These are phyloP conservation scores for Caenorhabditis drosophilae DNA, from an alignment of 2,888 invertebrate species.

Conservation along the genomic window DNA sequence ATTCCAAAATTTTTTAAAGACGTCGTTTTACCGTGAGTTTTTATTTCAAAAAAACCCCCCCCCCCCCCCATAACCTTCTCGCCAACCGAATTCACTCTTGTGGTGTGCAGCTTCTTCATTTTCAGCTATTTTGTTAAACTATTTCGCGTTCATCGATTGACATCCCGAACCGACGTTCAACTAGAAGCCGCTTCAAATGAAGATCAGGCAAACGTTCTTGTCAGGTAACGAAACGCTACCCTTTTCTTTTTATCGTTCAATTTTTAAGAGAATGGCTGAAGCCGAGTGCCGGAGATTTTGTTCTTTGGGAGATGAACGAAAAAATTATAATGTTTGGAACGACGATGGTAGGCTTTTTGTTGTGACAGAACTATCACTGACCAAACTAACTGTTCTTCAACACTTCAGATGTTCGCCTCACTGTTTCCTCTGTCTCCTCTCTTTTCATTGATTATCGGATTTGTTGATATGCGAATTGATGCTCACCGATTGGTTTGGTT, in stretches of 20 bases:
- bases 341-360: slow-evolving; percentile 37
- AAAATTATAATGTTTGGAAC: slow-evolving; percentile 72
- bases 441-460: slow-evolving; percentile 70
- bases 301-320: slow-evolving; percentile 72
- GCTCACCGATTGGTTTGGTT: slow-evolving; percentile 54
- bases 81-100: not conserved
- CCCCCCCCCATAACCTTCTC: not conserved
- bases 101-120: not conserved
- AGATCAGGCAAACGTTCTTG: slow-evolving; percentile 58
- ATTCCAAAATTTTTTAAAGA: slow-evolving; percentile 71
- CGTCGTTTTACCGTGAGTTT: slow-evolving; percentile 65
- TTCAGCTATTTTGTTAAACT: slow-evolving; percentile 37
- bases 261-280: slow-evolving; percentile 71
- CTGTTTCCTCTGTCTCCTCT: slow-evolving; percentile 73
- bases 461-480: slow-evolving; percentile 69
- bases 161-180: slow-evolving; percentile 18
- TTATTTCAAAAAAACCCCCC: not conserved
- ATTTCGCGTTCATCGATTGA: slow-evolving; percentile 27
- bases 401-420: slow-evolving; percentile 71
- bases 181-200: slow-evolving; percentile 12
- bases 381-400: not conserved
- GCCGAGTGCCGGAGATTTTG: slow-evolving; percentile 71
- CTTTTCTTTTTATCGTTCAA: no score
- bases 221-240: no score
- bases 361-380: no score